Percentiles rank a stretch among this genome's conserved stretches.
Evolutionary conservation across 2,797 vertebrate species (phyloP).

Genomic region (Myripristis murdjan): DNA sequence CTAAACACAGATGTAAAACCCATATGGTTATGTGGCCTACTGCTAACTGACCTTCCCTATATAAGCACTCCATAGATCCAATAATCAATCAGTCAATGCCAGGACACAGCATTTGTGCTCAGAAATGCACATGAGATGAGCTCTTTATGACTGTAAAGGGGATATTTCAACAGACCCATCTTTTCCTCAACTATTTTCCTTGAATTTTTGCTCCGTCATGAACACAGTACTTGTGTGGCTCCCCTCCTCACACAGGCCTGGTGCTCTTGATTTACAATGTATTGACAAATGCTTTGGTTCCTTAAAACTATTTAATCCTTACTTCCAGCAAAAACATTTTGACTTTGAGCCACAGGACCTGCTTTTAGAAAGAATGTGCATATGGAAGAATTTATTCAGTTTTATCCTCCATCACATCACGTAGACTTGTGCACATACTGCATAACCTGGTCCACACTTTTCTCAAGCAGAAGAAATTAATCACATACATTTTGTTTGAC

Average conservation of each 20-base stretch:
- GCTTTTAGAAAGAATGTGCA: constrained; percentile 17
- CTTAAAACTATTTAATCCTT: constrained; percentile 4
- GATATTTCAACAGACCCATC: constrained; percentile 47
- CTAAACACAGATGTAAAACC: constrained; percentile 20
- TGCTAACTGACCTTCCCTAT: constrained; percentile 1
- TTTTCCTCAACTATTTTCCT: constrained; percentile 12
- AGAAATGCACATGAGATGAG: constrained; percentile 59
- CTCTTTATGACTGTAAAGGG: constrained; percentile 67
- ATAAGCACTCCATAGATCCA: neutral
- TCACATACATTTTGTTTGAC: constrained; percentile 10
- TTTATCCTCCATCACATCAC: neutral
- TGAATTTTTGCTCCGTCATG: neutral
- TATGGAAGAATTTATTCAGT: constrained; percentile 42
- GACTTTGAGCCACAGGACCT: constrained; percentile 20
- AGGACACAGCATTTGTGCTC: constrained; percentile 54
- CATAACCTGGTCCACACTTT: too few relatives aligned
- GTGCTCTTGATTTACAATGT: too few relatives aligned
- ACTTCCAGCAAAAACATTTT: constrained; percentile 37
- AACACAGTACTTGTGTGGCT: too few relatives aligned
- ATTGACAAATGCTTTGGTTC: constrained; percentile 3
- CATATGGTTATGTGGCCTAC: constrained; percentile 14
- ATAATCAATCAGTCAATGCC: constrained; percentile 66
- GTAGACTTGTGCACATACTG: neutral
- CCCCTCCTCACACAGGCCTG: too few relatives aligned
- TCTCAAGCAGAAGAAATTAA: constrained; percentile 2